Conservation (phyloP, 2,888 invertebrate species). For the Branchipolynoe longqiensis region DNA sequence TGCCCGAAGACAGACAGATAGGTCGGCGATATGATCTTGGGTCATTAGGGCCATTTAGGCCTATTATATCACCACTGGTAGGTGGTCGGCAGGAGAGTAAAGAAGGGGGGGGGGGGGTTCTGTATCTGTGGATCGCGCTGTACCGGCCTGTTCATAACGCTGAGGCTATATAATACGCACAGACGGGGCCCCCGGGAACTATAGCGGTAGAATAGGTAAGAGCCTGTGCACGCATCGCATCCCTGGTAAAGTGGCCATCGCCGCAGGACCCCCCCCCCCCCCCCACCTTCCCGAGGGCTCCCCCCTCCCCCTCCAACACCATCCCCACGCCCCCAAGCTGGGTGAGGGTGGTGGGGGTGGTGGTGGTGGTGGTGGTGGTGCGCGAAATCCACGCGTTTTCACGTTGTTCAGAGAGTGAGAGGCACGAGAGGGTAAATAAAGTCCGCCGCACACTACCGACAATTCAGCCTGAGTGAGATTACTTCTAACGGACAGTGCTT, state of each 20-base stretch:
- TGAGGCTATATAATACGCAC: neutral
- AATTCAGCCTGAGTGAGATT: too few species aligned
- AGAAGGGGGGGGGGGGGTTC: neutral
- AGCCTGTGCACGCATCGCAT: neutral
- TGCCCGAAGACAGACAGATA: neutral
- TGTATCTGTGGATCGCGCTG: neutral
- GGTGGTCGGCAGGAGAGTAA: neutral
- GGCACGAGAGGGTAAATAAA: too few species aligned
- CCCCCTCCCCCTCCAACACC: too few species aligned
- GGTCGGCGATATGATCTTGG: neutral
- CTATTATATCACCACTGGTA: neutral
- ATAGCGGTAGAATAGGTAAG: neutral
- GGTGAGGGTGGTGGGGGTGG: too few species aligned
- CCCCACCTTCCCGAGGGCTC: too few species aligned
- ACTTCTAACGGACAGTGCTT: too few species aligned
- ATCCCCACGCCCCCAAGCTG: neutral
- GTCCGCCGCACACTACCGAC: too few species aligned
- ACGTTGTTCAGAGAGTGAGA: too few species aligned
- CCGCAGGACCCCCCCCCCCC: too few species aligned
- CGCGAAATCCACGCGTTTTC: too few species aligned
- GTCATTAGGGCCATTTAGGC: conserved; percentile 17
- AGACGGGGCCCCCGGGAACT: neutral
- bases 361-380: too few species aligned
- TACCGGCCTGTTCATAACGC: neutral
- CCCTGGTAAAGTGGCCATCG: neutral